A percentile compares a stretch with the other conserved stretches of the same genome.
Evolutionary conservation across 2,888 invertebrate species (phyloP).

Genomic region (Netelia melanura): DNA sequence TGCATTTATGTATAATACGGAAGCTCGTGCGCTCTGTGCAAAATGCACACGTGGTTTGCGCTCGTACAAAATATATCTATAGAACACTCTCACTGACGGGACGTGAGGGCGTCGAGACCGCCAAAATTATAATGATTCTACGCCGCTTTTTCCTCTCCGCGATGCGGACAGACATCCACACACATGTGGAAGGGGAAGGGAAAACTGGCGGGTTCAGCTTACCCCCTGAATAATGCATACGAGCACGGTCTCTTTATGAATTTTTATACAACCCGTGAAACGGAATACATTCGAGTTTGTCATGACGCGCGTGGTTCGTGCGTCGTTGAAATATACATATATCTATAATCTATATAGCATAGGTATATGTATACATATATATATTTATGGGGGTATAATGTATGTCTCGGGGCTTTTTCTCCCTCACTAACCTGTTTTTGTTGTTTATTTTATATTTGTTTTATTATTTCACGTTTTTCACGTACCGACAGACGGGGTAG

Average conservation of each 20-base stretch:
- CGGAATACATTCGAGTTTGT: conserved; percentile 78
- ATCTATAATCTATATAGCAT: conserved; percentile 3
- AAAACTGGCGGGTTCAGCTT: conserved; percentile 68
- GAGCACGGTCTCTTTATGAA: conserved; percentile 80
- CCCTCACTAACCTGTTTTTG: conserved; percentile 16
- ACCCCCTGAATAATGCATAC: conserved; percentile 81
- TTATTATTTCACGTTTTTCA: not conserved
- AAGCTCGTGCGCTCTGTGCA: conserved; percentile 26
- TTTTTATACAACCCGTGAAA: conserved; percentile 80
- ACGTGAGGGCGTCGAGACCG: conserved; percentile 72
- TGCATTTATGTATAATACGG: conserved; percentile 37
- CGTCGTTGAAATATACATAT: conserved; percentile 34
- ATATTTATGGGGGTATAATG: conserved; percentile 3
- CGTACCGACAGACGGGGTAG: conserved; percentile 1
- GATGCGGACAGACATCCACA: conserved; percentile 48
- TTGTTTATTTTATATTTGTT: conserved; percentile 16
- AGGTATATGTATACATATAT: not conserved
- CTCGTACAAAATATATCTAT: conserved; percentile 10
- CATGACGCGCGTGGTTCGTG: conserved; percentile 56
- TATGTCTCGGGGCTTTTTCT: conserved; percentile 11
- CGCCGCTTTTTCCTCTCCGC: conserved; percentile 70
- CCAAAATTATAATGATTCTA: conserved; percentile 81
- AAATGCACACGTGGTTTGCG: conserved; percentile 31
- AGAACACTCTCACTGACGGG: conserved; percentile 43
- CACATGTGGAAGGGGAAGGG: conserved; percentile 23